phyloP scores from a whole-genome alignment of 1,140 invertebrate genomes.

The Eumeta japonica region DNA sequence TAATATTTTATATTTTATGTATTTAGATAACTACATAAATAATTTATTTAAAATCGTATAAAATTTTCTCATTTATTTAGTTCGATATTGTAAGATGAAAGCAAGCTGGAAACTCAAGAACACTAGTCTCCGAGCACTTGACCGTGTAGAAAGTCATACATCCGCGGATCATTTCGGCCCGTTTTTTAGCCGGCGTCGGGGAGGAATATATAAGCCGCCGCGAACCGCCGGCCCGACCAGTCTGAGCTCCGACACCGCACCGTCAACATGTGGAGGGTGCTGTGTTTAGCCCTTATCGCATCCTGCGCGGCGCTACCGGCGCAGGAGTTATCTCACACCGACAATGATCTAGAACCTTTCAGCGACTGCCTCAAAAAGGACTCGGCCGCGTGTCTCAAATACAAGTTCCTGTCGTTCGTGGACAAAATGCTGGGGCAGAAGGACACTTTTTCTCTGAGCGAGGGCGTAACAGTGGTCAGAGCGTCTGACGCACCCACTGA shows the following conservation, averaged over 20 bases:
- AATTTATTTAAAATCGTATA: no score
- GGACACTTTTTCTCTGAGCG: constrained; percentile 73
- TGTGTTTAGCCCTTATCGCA: constrained; percentile 57
- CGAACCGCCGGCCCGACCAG: not conserved
- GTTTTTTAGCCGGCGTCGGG: no score
- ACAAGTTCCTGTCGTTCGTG: constrained; percentile 79
- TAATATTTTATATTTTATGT: no score
- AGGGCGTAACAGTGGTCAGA: constrained; percentile 79
- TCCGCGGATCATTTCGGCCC: not conserved
- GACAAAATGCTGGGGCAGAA: constrained; percentile 77
- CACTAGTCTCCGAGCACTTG: constrained; percentile 1
- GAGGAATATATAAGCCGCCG: constrained; percentile 1
- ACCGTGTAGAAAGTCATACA: constrained; percentile 3
- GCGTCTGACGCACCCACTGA: constrained; percentile 61
- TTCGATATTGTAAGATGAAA: no score
- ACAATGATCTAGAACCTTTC: constrained; percentile 75
- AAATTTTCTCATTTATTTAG: no score
- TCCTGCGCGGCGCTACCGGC: constrained; percentile 63
- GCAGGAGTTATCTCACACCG: constrained; percentile 64
- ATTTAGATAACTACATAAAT: no score
- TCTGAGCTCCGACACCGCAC: not conserved
- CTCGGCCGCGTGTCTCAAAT: constrained; percentile 77
- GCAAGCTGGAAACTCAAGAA: no score
- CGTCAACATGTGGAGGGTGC: constrained; percentile 36
- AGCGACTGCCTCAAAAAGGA: constrained; percentile 77